Percentiles rank a stretch among this genome's conserved stretches.
Evolutionary conservation across 2,888 invertebrate species (phyloP).

Genomic region (Pycnomerus fuliginosus): DNA sequence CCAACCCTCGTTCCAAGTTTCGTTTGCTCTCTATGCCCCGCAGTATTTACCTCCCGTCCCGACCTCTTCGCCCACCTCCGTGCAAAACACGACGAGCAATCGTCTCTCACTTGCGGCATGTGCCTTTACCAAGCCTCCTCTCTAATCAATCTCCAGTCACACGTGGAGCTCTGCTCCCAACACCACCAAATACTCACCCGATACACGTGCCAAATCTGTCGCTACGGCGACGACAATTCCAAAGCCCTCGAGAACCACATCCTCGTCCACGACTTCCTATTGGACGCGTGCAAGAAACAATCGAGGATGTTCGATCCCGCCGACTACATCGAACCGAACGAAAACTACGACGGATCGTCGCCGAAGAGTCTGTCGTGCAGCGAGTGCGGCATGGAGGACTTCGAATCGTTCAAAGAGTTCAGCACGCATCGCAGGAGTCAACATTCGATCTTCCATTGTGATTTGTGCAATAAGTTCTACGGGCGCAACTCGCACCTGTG

Average conservation of each 20-base stretch:
- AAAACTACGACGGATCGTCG: conserved; percentile 23
- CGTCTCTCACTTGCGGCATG: conserved; percentile 58
- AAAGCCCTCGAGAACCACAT: conserved; percentile 57
- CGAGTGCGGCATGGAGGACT: conserved; percentile 41
- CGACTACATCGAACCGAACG: conserved; percentile 54
- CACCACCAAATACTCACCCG: conserved; percentile 49
- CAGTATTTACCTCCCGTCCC: conserved; percentile 50
- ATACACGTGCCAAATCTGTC: conserved; percentile 57
- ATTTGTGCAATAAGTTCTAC: conserved; percentile 62
- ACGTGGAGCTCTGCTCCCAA: conserved; percentile 55
- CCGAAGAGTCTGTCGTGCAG: conserved; percentile 40
- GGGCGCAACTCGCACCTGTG: conserved; percentile 62
- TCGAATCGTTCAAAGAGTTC: conserved; percentile 55
- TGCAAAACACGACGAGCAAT: conserved; percentile 56
- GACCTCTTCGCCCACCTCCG: conserved; percentile 59
- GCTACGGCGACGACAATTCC: conserved; percentile 58
- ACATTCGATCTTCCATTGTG: conserved; percentile 61
- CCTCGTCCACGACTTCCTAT: conserved; percentile 57
- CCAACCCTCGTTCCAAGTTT: conserved; percentile 28
- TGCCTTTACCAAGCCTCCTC: conserved; percentile 57
- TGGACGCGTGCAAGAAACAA: conserved; percentile 47
- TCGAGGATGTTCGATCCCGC: conserved; percentile 53
- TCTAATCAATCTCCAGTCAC: conserved; percentile 54
- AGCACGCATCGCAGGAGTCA: conserved; percentile 56
- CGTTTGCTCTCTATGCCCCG: conserved; percentile 48